Evolutionary conservation across 2,113 vertebrate species (phyloP).

Genomic region (Athene cunicularia): DNA sequence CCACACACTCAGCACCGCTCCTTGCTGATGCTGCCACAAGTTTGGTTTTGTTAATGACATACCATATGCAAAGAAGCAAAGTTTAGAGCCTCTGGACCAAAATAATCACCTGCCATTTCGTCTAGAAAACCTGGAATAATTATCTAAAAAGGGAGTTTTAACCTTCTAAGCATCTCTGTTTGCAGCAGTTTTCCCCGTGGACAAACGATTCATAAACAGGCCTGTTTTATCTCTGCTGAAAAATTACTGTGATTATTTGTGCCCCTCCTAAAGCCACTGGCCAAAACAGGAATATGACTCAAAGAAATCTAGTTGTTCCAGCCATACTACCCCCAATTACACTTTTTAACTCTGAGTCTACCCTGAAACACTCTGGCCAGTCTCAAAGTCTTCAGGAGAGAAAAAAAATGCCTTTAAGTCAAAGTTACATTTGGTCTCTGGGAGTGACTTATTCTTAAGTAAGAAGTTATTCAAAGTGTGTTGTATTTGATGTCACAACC

Average conservation of each 20-base stretch:
- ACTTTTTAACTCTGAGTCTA: neutral
- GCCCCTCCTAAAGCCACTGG: neutral
- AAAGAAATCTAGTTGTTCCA: neutral
- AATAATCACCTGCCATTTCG: neutral
- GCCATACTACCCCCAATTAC: neutral
- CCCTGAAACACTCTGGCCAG: neutral
- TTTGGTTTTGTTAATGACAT: neutral
- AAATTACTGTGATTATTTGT: neutral
- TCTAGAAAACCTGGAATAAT: neutral
- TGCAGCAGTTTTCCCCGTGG: neutral
- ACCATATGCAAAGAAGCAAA: neutral
- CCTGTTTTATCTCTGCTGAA: neutral
- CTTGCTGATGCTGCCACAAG: neutral
- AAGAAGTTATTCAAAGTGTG: neutral
- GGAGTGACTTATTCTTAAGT: neutral
- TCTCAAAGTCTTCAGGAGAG: neutral
- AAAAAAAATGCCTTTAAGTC: neutral
- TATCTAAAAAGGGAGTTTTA: neutral
- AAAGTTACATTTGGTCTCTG: neutral
- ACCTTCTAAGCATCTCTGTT: neutral
- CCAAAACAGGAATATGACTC: neutral
- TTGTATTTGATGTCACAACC: neutral
- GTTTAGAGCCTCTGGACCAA: neutral
- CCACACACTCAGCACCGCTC: neutral
- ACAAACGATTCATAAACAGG: neutral